Conservation (phyloP, 2,888 invertebrate species). For the Caenorhabditis macrosperma region DNA sequence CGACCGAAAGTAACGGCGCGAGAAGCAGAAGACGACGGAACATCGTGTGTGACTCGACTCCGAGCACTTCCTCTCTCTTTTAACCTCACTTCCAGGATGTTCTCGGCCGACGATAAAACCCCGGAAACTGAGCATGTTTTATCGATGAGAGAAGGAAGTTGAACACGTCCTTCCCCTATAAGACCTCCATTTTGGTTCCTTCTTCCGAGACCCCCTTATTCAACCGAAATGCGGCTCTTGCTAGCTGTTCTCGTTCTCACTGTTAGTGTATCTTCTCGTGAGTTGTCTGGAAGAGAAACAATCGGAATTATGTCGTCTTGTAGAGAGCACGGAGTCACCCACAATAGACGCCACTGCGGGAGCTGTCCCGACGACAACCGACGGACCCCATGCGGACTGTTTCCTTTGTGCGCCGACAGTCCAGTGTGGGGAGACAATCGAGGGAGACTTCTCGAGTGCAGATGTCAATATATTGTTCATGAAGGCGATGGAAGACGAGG, state of each 20-base stretch:
- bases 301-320: not conserved
- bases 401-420: slow-evolving; percentile 42
- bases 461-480: slow-evolving; percentile 43
- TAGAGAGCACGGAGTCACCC: not conserved
- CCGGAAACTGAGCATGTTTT: slow-evolving; percentile 26
- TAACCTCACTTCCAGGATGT: slow-evolving; percentile 34
- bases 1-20: slow-evolving; percentile 15
- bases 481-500: slow-evolving; percentile 47
- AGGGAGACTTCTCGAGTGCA: slow-evolving; percentile 42
- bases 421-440: slow-evolving; percentile 43
- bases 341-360: not conserved
- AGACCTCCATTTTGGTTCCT: not conserved
- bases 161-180: slow-evolving; percentile 9
- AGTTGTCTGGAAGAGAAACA: not conserved
- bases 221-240: slow-evolving; percentile 31
- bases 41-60: slow-evolving; percentile 38
- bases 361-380: not conserved
- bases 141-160: slow-evolving; percentile 32
- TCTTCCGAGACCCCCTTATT: slow-evolving; percentile 14
- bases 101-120: not conserved
- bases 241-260: slow-evolving; percentile 16
- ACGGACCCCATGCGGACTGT: slow-evolving; percentile 30
- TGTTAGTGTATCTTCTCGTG: slow-evolving; percentile 2
- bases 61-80: slow-evolving; percentile 1
- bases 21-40: slow-evolving; percentile 36